Conservation (phyloP, 2,797 vertebrate genomes). For the Hypotaenidia philippensis region DNA sequence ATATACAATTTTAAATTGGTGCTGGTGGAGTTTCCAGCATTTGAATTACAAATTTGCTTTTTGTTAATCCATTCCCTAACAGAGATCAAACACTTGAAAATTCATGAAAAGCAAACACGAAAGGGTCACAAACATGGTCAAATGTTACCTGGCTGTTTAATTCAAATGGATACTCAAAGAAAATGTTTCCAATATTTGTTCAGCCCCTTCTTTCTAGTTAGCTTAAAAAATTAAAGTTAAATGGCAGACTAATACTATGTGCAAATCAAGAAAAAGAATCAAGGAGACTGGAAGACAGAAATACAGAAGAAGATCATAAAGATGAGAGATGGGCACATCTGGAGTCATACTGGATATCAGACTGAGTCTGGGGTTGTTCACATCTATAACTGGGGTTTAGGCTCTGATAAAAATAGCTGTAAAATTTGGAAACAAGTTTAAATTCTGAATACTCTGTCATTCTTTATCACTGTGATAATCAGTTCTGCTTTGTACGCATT, state of each 20-base stretch:
- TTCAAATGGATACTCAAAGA: conserved; percentile 72
- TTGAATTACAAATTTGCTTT: conserved; percentile 76
- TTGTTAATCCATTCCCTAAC: conserved; percentile 71
- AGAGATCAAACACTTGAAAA: conserved; percentile 74
- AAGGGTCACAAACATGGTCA: conserved; percentile 73
- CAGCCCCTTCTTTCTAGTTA: conserved; percentile 58
- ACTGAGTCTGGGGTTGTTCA: background rate
- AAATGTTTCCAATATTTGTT: conserved; percentile 72
- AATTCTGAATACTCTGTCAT: background rate
- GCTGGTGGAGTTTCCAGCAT: conserved; percentile 50
- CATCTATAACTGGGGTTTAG: background rate
- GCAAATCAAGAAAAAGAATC: conserved; percentile 54
- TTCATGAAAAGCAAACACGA: conserved; percentile 74
- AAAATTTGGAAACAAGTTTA: background rate
- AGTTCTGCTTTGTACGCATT: background rate
- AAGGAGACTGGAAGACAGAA: conserved; percentile 21
- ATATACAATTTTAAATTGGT: conserved; percentile 67
- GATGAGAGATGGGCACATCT: background rate
- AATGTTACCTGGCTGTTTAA: conserved; percentile 69
- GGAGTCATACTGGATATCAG: background rate
- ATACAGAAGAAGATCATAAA: conserved; percentile 21
- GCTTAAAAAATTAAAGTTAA: conserved; percentile 74
- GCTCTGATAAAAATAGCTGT: background rate
- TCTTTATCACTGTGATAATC: background rate
- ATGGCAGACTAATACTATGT: conserved; percentile 63